These are phyloP conservation scores for Hypsibius dujardini DNA, from an alignment of 1,140 invertebrate species.

Conservation along the genomic window DNA sequence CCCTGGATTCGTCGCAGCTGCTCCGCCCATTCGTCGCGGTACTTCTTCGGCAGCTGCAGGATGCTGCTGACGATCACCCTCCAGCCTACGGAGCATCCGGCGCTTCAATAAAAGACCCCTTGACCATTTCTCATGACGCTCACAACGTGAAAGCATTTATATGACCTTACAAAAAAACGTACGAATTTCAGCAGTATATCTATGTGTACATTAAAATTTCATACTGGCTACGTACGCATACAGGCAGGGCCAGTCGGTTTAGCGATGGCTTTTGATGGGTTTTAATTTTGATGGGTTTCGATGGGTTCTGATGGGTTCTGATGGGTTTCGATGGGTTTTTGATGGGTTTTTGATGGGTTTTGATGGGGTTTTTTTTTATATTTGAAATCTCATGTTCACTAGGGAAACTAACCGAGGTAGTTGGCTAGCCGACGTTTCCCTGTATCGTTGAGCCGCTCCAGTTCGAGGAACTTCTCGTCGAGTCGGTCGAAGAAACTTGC, in stretches of 20 bases:
- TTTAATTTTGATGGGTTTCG: too few species aligned
- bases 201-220: too few species aligned
- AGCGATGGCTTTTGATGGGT: too few species aligned
- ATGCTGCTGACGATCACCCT: not conserved
- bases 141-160: too few species aligned
- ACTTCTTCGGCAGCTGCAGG: not conserved
- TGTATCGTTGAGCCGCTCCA: not conserved
- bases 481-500: not conserved
- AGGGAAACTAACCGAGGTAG: not conserved
- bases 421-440: constrained; percentile 11
- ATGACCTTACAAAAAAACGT: too few species aligned
- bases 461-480: not conserved
- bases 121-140: too few species aligned
- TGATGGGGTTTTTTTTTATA: too few species aligned
- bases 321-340: not conserved
- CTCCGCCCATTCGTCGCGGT: not conserved
- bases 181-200: too few species aligned
- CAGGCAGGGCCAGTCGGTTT: too few species aligned
- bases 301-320: not conserved
- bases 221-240: too few species aligned
- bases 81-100: not conserved
- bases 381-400: too few species aligned
- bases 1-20: not conserved
- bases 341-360: too few species aligned
- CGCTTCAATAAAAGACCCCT: not conserved